Conservation (phyloP, 2,888 invertebrate species). For the Sclerodermus sp. region DNA sequence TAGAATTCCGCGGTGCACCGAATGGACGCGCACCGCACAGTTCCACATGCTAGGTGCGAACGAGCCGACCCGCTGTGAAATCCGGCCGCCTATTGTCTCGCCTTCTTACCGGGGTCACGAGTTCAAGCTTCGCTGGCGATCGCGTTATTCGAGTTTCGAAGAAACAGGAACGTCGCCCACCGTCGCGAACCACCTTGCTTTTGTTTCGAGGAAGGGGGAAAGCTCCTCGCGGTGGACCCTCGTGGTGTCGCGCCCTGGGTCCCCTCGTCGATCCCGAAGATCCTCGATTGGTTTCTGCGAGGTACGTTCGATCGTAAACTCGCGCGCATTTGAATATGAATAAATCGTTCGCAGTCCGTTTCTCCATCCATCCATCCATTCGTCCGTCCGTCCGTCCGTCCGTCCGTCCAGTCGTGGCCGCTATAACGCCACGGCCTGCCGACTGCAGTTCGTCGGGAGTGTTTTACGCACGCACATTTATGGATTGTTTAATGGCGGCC, state of each 20-base stretch:
- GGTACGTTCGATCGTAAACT: constrained; percentile 47
- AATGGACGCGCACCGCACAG: constrained; percentile 16
- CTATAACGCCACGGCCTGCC: constrained; percentile 10
- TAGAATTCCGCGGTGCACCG: constrained; percentile 41
- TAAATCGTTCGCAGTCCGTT: constrained; percentile 43
- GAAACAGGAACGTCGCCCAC: too few relatives aligned
- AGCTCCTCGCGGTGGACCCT: too few relatives aligned
- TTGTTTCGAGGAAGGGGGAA: too few relatives aligned
- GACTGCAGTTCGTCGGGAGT: constrained; percentile 34
- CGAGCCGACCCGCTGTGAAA: too few relatives aligned
- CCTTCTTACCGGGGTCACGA: too few relatives aligned
- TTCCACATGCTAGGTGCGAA: too few relatives aligned
- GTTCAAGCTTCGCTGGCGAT: constrained; percentile 22
- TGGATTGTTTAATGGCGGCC: constrained; percentile 57
- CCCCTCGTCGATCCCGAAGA: too few relatives aligned
- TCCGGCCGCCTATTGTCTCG: too few relatives aligned
- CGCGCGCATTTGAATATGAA: constrained; percentile 54
- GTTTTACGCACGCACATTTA: constrained; percentile 55
- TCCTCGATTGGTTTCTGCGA: too few relatives aligned
- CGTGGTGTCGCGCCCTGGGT: too few relatives aligned
- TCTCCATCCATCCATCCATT: constrained; percentile 21
- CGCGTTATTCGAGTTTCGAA: too few relatives aligned
- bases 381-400: constrained; percentile 14
- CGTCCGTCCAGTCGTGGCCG: constrained; percentile 11
- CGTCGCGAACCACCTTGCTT: too few relatives aligned